A percentile compares a stretch with the other conserved stretches of the same genome.
phyloP scores from a whole-genome alignment of 2,888 invertebrate genomes.

The Drosophila merina region DNA sequence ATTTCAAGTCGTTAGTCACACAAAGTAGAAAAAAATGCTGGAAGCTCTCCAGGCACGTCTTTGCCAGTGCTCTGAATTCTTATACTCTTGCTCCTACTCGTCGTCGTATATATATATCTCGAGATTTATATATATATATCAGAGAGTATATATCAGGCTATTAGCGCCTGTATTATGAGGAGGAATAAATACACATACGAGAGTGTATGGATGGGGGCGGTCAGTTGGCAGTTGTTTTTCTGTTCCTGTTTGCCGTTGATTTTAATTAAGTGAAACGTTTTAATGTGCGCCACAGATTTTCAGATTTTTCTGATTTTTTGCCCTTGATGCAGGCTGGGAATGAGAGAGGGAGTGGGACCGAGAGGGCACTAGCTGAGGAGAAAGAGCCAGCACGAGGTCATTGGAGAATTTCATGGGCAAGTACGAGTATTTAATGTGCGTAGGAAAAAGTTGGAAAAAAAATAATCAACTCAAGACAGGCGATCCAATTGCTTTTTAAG shows the following conservation, averaged over 20 bases:
- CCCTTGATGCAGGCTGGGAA: conserved; percentile 59
- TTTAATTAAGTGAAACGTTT: conserved; percentile 73
- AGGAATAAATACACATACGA: conserved; percentile 1
- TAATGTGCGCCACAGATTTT: conserved; percentile 72
- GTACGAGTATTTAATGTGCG: conserved; percentile 23
- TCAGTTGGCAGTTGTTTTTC: conserved; percentile 47
- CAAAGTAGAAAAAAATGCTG: conserved; percentile 43
- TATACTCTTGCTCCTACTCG: conserved; percentile 15
- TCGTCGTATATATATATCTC: conserved; percentile 25
- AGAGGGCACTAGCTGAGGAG: neutral
- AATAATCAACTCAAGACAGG: conserved; percentile 33
- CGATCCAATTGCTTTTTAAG: conserved; percentile 53
- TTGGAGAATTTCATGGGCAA: conserved; percentile 33
- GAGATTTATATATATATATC: conserved; percentile 2
- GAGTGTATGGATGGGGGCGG: conserved; percentile 55
- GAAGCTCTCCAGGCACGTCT: conserved; percentile 43
- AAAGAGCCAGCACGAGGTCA: conserved; percentile 2
- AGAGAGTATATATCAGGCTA: conserved; percentile 11
- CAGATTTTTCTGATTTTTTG: conserved; percentile 53
- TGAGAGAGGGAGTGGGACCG: too few relatives aligned
- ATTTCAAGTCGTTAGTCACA: conserved; percentile 76
- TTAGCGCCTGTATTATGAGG: conserved; percentile 40
- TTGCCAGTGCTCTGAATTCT: conserved; percentile 39
- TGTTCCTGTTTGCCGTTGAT: conserved; percentile 55
- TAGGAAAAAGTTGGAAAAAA: neutral